Base-by-base conservation (phyloP, 1,140 invertebrate species). In the Musca vetustissima region DNA sequence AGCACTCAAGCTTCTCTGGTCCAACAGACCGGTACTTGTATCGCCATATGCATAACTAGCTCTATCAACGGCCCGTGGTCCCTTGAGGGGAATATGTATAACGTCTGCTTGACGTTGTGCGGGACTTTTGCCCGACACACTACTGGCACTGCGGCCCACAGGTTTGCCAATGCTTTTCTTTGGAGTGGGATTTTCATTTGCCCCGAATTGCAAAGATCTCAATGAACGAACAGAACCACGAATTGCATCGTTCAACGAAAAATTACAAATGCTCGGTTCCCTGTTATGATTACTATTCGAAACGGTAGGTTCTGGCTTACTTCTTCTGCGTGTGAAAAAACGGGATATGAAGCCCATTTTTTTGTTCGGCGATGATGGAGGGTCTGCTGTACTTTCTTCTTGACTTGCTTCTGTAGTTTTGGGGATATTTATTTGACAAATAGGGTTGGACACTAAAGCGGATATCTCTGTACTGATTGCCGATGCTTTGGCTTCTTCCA, bases 311-410 rank as follows among this genome's bases (percentile, higher is more conserved):
- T 78, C 74, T 24, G 69, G 61, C 82, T 57, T 84, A 74, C 75
- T 86, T 81, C 72, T 84, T 78, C 66, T 73, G 21, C 77, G 77
- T 71, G 86, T 85, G 64, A 91, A 90, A 2, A 91, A 74, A 71
- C 90, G 89, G 1, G 88, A 88, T 70, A 91, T 89, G 21, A 91
- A 81, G 17, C 85, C 85, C 19, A 86, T 85, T 64, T 88, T 89
- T 59, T 86, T 83, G 14, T 85, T 88, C 1, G 86, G 82, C 17
- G 76, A 77, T 7, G 72, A 73, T 11, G 36, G 49, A 87, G 71
- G 68, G 73, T 13, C 13, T 28, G 28, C 8, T 28, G 28, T 28
- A n/a, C n/a, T n/a, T 32, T 32, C 28, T 11, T 43, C 36, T 43
- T 43, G 1, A 11, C 6, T 43, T 4, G 28, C 28, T 28, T 28